Conservation (phyloP, 1,140 invertebrate genomes). For the Rhopalosiphum maidis region DNA sequence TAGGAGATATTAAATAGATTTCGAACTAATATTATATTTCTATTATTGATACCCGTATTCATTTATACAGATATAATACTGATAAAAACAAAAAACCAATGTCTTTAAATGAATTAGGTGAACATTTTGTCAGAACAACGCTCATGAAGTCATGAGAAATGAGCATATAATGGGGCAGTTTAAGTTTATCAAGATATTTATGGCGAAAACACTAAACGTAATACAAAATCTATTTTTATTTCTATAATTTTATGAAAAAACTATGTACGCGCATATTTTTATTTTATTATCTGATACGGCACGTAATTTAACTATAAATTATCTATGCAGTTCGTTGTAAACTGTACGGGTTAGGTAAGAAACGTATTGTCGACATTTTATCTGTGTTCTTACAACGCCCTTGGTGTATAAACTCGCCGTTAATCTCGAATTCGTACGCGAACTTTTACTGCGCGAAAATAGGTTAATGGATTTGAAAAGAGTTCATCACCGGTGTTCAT, state of each 20-base stretch:
- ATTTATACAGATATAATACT: no score
- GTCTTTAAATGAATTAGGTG: no score
- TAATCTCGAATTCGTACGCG: not conserved
- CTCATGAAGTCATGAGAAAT: no score
- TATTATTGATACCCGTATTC: no score
- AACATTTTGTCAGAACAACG: no score
- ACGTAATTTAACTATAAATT: not conserved
- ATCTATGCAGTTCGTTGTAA: not conserved
- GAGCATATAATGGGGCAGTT: no score
- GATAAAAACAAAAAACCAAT: no score
- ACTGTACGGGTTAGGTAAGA: not conserved
- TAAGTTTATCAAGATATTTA: not conserved
- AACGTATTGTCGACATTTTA: not conserved
- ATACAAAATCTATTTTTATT: not conserved
- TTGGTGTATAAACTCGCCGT: not conserved
- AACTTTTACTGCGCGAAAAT: constrained; percentile 27
- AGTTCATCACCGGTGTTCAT: constrained; percentile 40
- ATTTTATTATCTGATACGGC: not conserved
- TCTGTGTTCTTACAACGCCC: not conserved
- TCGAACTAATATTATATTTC: no score
- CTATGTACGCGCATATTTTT: not conserved
- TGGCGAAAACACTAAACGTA: not conserved
- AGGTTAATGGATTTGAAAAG: constrained; percentile 41
- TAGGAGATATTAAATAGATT: no score
- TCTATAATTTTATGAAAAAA: no score